Percentiles rank a stretch among this genome's conserved stretches.
phyloP scores from a whole-genome alignment of 2,888 invertebrate genomes.

The Cenopis cana region DNA sequence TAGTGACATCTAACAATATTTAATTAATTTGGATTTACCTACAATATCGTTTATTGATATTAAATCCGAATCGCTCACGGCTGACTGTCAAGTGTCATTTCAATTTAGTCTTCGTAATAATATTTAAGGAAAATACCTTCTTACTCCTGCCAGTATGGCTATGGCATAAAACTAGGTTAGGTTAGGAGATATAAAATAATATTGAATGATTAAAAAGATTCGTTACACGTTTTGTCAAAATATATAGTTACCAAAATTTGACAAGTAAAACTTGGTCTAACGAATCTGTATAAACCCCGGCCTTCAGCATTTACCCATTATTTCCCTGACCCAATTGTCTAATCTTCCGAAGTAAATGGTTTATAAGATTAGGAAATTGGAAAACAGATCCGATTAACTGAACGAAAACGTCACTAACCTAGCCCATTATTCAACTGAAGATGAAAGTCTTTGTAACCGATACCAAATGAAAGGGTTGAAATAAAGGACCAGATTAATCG shows the following conservation, averaged over 20 bases:
- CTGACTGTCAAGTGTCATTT: neutral
- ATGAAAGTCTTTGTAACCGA: conserved; percentile 28
- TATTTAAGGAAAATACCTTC: no score
- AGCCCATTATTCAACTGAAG: conserved; percentile 15
- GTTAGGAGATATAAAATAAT: no score
- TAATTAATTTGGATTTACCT: neutral
- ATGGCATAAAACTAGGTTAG: no score
- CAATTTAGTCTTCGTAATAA: no score
- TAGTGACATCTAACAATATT: neutral
- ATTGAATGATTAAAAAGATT: no score
- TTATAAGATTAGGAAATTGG: conserved; percentile 20
- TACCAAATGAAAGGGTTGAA: conserved; percentile 41
- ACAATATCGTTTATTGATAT: conserved; percentile 18
- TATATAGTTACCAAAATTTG: no score
- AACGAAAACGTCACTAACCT: conserved; percentile 18
- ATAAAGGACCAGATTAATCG: conserved; percentile 73
- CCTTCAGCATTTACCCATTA: neutral
- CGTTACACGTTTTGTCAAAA: no score
- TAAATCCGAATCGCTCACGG: neutral
- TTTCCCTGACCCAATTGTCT: conserved; percentile 2
- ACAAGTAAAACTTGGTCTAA: no score
- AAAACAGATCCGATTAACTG: conserved; percentile 12
- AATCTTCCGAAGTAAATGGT: neutral
- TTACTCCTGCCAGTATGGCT: no score
- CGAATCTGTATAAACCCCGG: no score